Conservation (phyloP, 2,113 vertebrate species). For the Choloepus hoffmanni region DNA sequence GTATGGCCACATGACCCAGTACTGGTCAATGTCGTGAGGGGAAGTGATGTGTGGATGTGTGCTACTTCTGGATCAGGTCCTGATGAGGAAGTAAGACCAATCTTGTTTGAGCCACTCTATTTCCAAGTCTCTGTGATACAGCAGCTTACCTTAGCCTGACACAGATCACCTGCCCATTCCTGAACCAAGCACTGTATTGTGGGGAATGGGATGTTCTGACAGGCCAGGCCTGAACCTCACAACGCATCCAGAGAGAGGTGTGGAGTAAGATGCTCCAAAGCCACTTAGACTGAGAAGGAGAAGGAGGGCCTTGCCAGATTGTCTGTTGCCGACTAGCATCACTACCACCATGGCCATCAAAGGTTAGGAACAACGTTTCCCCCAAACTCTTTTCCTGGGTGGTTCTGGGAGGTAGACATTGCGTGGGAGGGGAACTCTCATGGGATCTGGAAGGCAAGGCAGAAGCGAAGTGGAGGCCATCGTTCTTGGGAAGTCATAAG, state of each 20-base stretch:
- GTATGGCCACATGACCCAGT: too few species aligned
- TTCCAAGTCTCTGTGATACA: neutral
- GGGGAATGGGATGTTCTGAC: neutral
- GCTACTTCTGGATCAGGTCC: too few species aligned
- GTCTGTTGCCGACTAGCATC: too few species aligned
- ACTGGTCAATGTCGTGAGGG: too few species aligned
- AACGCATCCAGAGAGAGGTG: neutral
- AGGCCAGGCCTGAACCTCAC: too few species aligned
- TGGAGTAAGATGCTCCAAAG: neutral
- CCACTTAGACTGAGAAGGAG: neutral
- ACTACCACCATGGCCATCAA: neutral
- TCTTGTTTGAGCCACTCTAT: too few species aligned
- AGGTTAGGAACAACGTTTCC: neutral
- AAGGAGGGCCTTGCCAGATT: neutral
- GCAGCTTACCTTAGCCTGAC: neutral
- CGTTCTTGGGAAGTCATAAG: neutral
- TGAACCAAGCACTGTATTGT: too few species aligned
- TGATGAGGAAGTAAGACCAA: too few species aligned
- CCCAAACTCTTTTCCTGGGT: neutral
- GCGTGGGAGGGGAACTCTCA: neutral
- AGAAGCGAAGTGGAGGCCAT: neutral
- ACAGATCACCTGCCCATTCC: neutral
- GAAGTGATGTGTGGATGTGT: too few species aligned
- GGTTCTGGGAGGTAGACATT: neutral
- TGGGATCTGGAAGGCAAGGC: neutral